Conservation (phyloP, 1,140 invertebrate genomes). For the Lutraria rhynchaena region DNA sequence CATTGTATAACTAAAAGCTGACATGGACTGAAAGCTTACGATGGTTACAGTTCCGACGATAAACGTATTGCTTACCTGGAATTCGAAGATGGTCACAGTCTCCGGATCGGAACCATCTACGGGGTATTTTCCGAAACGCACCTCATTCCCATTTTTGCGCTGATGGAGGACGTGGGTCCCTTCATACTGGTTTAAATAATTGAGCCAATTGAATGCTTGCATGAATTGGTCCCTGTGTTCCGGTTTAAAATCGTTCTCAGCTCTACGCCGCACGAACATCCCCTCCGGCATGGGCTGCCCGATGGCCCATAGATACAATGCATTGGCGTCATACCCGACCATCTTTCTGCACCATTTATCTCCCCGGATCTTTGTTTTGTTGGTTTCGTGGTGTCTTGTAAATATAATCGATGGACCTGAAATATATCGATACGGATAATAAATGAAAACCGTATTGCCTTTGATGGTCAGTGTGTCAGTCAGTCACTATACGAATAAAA, state of each 20-base stretch:
- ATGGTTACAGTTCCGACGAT: no score
- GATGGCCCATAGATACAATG: constrained; percentile 38
- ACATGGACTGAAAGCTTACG: no score
- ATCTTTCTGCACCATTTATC: not conserved
- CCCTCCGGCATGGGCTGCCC: constrained; percentile 38
- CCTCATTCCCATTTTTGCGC: constrained; percentile 50
- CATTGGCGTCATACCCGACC: not conserved
- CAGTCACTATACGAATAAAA: not conserved
- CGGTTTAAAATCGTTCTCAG: constrained; percentile 48
- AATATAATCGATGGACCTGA: constrained; percentile 11
- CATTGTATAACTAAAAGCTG: no score
- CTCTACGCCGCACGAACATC: constrained; percentile 16
- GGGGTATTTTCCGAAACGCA: constrained; percentile 34
- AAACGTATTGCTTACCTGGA: no score
- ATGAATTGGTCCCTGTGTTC: constrained; percentile 35
- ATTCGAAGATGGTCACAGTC: no score
- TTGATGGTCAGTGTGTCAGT: no score
- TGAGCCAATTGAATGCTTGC: constrained; percentile 52
- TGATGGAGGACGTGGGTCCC: constrained; percentile 29
- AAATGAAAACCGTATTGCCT: no score
- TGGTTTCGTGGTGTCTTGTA: not conserved
- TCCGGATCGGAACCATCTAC: constrained; percentile 1
- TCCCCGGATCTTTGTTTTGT: not conserved
- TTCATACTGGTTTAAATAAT: constrained; percentile 4
- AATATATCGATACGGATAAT: not conserved